Evolutionary conservation across 2,888 invertebrate genomes (phyloP), one percentile per base, ranked within the genome.

Genomic region (Amphipyra tragopoginis): DNA sequence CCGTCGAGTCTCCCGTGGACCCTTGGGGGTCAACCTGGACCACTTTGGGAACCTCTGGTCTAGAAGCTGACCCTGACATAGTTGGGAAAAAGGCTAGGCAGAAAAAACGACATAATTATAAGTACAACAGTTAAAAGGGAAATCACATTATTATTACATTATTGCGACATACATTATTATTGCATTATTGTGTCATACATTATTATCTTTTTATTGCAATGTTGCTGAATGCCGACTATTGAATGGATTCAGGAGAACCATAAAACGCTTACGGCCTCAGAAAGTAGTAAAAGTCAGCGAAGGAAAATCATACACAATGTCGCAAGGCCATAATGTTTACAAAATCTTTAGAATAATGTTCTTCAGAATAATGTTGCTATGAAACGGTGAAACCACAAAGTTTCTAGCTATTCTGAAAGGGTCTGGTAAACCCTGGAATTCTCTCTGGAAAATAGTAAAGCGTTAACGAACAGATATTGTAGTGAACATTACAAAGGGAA

Each of bases 241-340:
- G 73, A 59, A 69, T 56, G 34, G n/a, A 43, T 64, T 44, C 56
- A 48, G 33, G 8, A 13, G 47, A 45, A 38, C 36, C 71, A 71
- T 70, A 75, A 71, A 71, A 57, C 33, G 39, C 45, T 62, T 34
- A 74, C 5, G 14, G 53, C 9, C 40, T 21, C 59, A 63, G 64
- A 68, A 72, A 61, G 68, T 64, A 62, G 65, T 69, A 55, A 70
- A 70, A 75, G 29, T 63, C 55, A 34, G n/a, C 34, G 5, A 39
- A 70, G 49, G 45, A 52, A 67, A 72, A 45, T 39, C 44, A 44
- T 45, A 14, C 36, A 50, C 64, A 70, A 43, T 57, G 45, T 57
- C 8, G 15, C 21, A 11, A 47, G n/a, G 4, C 15, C 15, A 29
- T 59, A n/a, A 52, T 67, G 40, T 47, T 9, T 34, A 15, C 10